Conservation (phyloP, 2,797 vertebrate species). For the Aeoliscus strigatus region DNA sequence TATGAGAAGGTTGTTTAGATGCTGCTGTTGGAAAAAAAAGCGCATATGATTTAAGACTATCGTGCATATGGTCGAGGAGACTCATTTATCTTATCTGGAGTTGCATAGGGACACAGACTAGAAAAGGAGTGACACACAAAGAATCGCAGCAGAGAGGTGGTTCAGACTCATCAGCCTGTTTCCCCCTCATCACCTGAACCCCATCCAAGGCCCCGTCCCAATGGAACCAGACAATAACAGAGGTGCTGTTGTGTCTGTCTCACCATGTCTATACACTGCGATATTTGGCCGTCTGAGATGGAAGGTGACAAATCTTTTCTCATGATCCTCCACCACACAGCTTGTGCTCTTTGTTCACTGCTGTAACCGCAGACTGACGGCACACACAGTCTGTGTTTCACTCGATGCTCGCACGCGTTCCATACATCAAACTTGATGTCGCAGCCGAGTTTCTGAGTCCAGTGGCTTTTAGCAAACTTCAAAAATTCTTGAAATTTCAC, state of each 20-base stretch:
- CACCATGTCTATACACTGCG: no score
- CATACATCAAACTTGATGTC: no score
- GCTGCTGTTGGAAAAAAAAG: conserved; percentile 16
- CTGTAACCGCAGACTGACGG: no score
- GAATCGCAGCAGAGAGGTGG: conserved; percentile 41
- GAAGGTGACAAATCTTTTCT: no score
- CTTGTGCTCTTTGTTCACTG: no score
- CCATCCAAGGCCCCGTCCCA: conserved; percentile 33
- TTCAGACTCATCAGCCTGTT: conserved; percentile 46
- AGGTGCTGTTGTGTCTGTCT: conserved; percentile 1
- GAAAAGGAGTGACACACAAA: conserved; percentile 30
- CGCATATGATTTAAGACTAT: conserved; percentile 51
- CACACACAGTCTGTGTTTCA: no score
- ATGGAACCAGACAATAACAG: conserved; percentile 25
- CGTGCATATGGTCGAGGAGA: conserved; percentile 13
- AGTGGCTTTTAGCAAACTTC: no score
- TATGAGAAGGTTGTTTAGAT: conserved; percentile 39
- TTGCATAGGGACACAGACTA: background rate
- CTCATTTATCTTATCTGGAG: conserved; percentile 60
- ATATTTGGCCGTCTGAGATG: no score
- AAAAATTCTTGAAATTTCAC: no score
- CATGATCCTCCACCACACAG: no score
- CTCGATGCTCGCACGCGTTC: no score
- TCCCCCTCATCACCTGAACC: conserved; percentile 46
- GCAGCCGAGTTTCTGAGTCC: no score